Evolutionary conservation across 2,888 invertebrate species (phyloP).

Genomic region (Catocala nupta): DNA sequence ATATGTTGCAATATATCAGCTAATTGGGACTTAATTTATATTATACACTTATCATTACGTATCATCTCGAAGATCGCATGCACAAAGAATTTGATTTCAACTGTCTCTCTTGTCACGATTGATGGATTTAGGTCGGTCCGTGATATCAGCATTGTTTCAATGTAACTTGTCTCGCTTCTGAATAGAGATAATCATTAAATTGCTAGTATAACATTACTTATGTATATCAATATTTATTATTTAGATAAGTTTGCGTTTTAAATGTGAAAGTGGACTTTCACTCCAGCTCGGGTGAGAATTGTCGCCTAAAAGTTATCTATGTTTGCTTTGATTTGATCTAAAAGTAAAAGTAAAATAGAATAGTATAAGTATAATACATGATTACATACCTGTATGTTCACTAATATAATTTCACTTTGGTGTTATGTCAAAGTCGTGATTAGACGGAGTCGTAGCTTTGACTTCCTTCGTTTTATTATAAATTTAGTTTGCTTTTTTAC

Average conservation of each 20-base stretch:
- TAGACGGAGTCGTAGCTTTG: no score
- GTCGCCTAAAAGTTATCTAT: neutral
- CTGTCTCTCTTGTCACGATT: conserved; percentile 55
- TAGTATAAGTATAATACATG: no score
- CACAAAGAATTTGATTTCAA: conserved; percentile 52
- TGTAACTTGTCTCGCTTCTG: conserved; percentile 57
- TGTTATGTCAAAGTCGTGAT: no score
- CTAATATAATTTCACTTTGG: no score
- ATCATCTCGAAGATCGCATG: conserved; percentile 66
- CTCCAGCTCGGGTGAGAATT: neutral
- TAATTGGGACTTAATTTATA: conserved; percentile 30
- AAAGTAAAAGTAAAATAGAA: no score
- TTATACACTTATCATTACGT: conserved; percentile 58
- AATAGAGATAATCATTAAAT: conserved; percentile 40
- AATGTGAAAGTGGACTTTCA: conserved; percentile 11
- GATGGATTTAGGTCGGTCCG: conserved; percentile 68
- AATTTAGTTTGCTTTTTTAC: no score
- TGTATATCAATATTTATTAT: conserved; percentile 8
- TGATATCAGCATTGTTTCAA: conserved; percentile 63
- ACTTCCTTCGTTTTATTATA: no score
- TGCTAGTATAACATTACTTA: conserved; percentile 11
- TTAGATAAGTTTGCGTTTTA: conserved; percentile 1
- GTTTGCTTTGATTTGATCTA: neutral
- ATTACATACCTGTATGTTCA: no score
- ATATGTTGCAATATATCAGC: conserved; percentile 1